Percentiles rank a stretch among this genome's conserved stretches.
Conservation (phyloP, 2,888 invertebrate genomes). For the Nematopogon swammerdamellus region DNA sequence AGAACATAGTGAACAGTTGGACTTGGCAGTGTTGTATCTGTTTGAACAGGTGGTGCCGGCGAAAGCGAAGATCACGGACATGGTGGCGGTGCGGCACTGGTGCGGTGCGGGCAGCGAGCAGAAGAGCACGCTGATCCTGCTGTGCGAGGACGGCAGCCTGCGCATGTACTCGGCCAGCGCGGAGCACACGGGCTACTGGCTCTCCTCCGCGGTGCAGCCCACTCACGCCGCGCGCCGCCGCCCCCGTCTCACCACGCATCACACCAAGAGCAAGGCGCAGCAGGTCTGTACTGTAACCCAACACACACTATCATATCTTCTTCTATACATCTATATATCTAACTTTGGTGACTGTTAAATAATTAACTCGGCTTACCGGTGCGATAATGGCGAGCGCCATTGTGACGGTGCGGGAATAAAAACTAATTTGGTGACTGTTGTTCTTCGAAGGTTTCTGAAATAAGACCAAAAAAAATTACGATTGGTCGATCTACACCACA, state of each 20-base stretch:
- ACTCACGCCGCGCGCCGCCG: slow-evolving; percentile 37
- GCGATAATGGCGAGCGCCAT: too few species aligned
- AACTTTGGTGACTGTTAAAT: too few species aligned
- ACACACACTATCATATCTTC: too few species aligned
- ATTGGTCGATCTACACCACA: too few species aligned
- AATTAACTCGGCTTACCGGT: too few species aligned
- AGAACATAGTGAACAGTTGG: too few species aligned
- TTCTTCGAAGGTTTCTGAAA: too few species aligned
- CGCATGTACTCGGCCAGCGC: slow-evolving; percentile 90
- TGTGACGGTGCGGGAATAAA: too few species aligned
- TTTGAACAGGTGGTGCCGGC: slow-evolving; percentile 75
- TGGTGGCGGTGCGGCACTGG: slow-evolving; percentile 91
- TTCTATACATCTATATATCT: too few species aligned
- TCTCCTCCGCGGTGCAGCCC: slow-evolving; percentile 58
- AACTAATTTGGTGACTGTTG: too few species aligned
- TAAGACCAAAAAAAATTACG: too few species aligned
- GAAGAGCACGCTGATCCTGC: slow-evolving; percentile 85
- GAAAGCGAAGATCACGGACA: slow-evolving; percentile 95
- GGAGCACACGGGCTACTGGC: slow-evolving; percentile 70
- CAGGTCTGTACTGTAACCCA: slow-evolving; percentile 21
- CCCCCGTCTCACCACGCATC: slow-evolving; percentile 25
- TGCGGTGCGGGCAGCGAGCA: slow-evolving; percentile 75
- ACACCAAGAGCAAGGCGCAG: slow-evolving; percentile 32
- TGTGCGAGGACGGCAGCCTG: slow-evolving; percentile 95
- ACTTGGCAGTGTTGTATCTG: too few species aligned